Percentiles rank a stretch among this genome's conserved stretches.
Evolutionary conservation across 2,888 invertebrate genomes (phyloP).

Genomic region (Ommatoiulus sabulosus): DNA sequence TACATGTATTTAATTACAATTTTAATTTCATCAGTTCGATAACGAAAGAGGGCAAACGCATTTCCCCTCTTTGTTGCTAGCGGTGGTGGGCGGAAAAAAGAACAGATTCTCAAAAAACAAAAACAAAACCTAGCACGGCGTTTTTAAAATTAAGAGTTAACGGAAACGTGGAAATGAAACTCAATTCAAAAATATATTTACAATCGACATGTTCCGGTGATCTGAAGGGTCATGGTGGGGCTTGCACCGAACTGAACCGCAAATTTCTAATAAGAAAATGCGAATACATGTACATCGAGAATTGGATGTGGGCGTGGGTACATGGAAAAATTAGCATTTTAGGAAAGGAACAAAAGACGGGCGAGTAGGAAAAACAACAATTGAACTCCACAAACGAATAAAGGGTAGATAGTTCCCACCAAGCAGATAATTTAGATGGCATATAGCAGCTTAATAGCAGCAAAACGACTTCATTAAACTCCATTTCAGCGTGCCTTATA

Average conservation of each 20-base stretch:
- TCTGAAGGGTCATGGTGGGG: neutral
- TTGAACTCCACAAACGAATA: slow-evolving; percentile 8
- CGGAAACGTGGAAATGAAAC: slow-evolving; percentile 11
- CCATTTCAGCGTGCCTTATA: neutral
- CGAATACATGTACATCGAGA: slow-evolving; percentile 17
- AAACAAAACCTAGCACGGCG: slow-evolving; percentile 18
- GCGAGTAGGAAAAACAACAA: slow-evolving; percentile 4
- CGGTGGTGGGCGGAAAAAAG: neutral
- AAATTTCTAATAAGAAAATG: neutral
- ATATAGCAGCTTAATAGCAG: neutral
- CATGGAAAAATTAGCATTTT: neutral
- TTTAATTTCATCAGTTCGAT: slow-evolving; percentile 40
- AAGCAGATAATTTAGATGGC: slow-evolving; percentile 16
- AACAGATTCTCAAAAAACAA: neutral
- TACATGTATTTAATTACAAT: neutral
- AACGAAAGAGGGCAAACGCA: slow-evolving; percentile 3
- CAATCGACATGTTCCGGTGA: neutral
- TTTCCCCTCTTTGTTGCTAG: neutral
- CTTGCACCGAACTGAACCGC: neutral
- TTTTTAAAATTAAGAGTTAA: slow-evolving; percentile 10
- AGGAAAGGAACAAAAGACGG: neutral
- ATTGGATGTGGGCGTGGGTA: neutral
- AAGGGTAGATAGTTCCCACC: slow-evolving; percentile 36
- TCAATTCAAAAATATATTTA: slow-evolving; percentile 40
- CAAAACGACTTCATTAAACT: neutral